Base-by-base conservation (phyloP, 1,140 invertebrate species). In the Leptinotarsa texana region DNA sequence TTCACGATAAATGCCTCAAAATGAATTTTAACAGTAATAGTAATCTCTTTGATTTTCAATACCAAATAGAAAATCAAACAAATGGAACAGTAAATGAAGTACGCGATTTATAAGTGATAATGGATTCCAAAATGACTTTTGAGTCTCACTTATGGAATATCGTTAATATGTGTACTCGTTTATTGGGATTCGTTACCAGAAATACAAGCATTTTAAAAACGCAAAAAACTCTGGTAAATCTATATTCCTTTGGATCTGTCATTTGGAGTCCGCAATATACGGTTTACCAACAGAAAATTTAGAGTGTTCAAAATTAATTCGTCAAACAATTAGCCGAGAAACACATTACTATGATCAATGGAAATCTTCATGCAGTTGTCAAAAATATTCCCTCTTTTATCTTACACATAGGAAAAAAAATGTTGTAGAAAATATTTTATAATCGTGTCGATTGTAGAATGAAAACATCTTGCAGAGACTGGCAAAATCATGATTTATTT, bases 341-440 rank as follows among this genome's bases (percentile, higher is more conserved):
- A n/a, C 2, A 22, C 8, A 65, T 65, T 18, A 1, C 21, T n/a
- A 65, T 65, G 15, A 13, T 8, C 4, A 65, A 65, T 18, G 18
- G 63, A n/a, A 6, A 65, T 65, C 15, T n/a, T 13, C 13, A 0
- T 65, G 21, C 0, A 65, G 18, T 65, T 22, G 2, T 21, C 63
- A 65, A 18, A 22, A 65, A 1, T n/a, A 65, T 4, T 65, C 18
- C 1, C 4, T 65, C 4, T 65, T 63, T 3, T 22, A 11, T 21
- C 18, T 65, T 8, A 65, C 21, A 15, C 1, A 24, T 65, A 21
- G 21, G 15, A 65, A 21, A 65, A 65, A 27, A 6, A 65, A 65
- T 65, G 21, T 4, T 65, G 13, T 65, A 24, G 4, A 65, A 65
- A 65, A 22, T 65, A 65, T 65, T 65, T 13, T 13, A 65, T 27